A percentile compares a stretch with the other conserved stretches of the same genome.
Evolutionary conservation across 2,888 invertebrate species (phyloP).

Genomic region (Patella caerulea): DNA sequence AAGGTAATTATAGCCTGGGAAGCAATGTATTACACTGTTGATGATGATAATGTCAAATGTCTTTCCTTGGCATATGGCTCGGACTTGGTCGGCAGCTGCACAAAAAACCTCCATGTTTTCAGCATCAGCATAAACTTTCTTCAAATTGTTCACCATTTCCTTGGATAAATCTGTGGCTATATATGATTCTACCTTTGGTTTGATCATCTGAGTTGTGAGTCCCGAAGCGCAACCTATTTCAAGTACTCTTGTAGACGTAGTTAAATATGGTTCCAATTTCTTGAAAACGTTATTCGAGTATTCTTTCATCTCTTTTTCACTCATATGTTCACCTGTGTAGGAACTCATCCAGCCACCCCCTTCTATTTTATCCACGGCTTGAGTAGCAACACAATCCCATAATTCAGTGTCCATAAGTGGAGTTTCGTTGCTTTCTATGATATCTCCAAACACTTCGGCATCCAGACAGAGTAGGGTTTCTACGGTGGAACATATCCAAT

Average conservation of each 20-base stretch:
- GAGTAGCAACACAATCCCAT: slow-evolving; percentile 24
- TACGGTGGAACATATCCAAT: slow-evolving; percentile 19
- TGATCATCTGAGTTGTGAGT: slow-evolving; percentile 5
- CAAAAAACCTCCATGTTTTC: neutral
- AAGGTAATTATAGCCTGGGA: neutral
- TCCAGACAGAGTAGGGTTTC: slow-evolving; percentile 18
- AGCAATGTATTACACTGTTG: neutral
- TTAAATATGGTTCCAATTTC: slow-evolving; percentile 13
- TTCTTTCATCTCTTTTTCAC: slow-evolving; percentile 21
- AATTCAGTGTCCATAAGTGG: slow-evolving; percentile 27
- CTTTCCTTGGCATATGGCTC: neutral
- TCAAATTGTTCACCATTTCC: neutral
- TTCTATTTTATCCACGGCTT: slow-evolving; percentile 18
- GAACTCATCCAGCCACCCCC: slow-evolving; percentile 27
- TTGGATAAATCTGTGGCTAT: neutral
- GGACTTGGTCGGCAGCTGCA: neutral
- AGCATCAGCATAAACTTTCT: neutral
- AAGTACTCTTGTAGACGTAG: neutral
- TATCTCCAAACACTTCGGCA: neutral
- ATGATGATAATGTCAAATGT: neutral
- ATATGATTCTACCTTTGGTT: neutral
- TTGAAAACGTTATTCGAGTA: slow-evolving; percentile 15
- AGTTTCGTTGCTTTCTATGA: slow-evolving; percentile 8
- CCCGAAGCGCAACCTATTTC: slow-evolving; percentile 2
- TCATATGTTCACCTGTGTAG: slow-evolving; percentile 23